Base-by-base conservation (phyloP, 2,113 vertebrate genomes). In the Aleadryas rufinucha region DNA sequence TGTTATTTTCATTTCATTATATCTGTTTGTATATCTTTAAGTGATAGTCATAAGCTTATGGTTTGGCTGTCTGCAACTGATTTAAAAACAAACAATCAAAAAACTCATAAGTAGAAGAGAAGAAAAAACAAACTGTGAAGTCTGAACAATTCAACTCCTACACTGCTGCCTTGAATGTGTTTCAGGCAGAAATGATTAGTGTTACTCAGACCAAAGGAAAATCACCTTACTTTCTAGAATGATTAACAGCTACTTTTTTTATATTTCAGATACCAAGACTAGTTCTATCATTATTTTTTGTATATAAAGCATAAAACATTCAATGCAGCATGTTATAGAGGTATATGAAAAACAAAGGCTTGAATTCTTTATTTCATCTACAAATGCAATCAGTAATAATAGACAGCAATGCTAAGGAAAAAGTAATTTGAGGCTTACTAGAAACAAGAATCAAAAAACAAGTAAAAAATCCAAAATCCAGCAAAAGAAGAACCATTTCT, bases 171-270 rank as follows among this genome's bases (percentile, higher is more conserved):
- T 68, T 93, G n/a, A 95, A 71, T 54, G 31, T 33, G 59, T 75
- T 61, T 89, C 59, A 71, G 56, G n/a, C 31, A 96, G 72, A 84
- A 94, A 85, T 77, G 88, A 93, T 94, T 90, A 82, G 45, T 42
- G 24, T 75, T 95, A 78, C 21, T 21, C 37, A 92, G 41, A 92
- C 84, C 54, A 95, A 94, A 93, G 61, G 69, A 89, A 97, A 97
- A 85, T 60, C 15, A 76, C 56, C 22, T 92, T 83, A 10, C 5
- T 93, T 77, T 89, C 49, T 64, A 75, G 49, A 60, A 70, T 44
- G 44, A 74, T 70, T 84, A 87, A 82, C 45, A 61, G 19, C 14
- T 3, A 35, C 52, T 59, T 70, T 78, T 45, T 97, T 84, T 49
- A 33, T 84, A 66, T 61, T 78, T n/a, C 17, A 23, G 66, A 53